Evolutionary conservation across 2,888 invertebrate species (phyloP).

Genomic region (Phaonia tiefii): DNA sequence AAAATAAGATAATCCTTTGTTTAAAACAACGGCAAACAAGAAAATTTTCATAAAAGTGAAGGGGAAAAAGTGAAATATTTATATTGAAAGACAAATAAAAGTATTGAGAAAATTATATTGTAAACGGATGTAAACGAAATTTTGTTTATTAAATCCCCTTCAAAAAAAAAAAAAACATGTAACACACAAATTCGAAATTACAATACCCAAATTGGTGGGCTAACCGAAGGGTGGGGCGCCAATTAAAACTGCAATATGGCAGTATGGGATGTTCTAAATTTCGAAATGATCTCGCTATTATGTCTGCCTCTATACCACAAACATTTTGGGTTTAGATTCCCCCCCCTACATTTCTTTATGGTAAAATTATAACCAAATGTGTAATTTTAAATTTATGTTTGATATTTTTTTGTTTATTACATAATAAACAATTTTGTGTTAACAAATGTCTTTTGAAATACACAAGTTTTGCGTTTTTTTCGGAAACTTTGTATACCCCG

Average conservation of each 20-base stretch:
- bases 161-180: too few species aligned
- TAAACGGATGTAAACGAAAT: neutral
- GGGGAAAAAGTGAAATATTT: neutral
- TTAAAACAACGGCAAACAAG: neutral
- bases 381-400: slow-evolving; percentile 15
- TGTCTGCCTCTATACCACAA: too few species aligned
- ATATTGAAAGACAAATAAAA: neutral
- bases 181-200: too few species aligned
- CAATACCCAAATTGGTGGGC: too few species aligned
- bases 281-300: neutral
- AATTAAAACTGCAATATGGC: too few species aligned
- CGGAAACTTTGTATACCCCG: neutral
- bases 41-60: neutral
- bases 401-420: slow-evolving; percentile 48
- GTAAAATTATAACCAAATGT: neutral
- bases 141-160: neutral
- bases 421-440: slow-evolving; percentile 57
- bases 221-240: too few species aligned
- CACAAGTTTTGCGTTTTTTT: neutral
- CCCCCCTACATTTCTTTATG: too few species aligned
- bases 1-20: neutral
- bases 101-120: slow-evolving; percentile 1
- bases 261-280: neutral
- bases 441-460: slow-evolving; percentile 40
- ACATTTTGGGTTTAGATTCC: too few species aligned